Evolutionary conservation across 1,140 invertebrate genomes (phyloP).

Genomic region (Zaprionus capensis): DNA sequence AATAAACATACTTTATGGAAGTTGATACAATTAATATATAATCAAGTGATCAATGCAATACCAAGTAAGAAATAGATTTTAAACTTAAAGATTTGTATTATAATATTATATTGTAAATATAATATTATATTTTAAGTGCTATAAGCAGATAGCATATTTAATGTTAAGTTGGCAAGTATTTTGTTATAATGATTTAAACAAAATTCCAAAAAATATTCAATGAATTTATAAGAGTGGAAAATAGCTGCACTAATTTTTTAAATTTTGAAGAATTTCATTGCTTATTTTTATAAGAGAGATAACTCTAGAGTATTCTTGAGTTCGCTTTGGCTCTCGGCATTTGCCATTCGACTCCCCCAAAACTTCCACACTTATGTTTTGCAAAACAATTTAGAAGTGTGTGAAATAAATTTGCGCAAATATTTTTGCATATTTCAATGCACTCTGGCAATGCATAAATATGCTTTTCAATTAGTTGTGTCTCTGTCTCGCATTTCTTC

Average conservation of each 20-base stretch:
- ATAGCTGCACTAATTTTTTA: neutral
- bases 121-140: neutral
- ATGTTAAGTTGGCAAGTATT: too few species aligned
- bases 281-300: neutral
- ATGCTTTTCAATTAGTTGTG: slow-evolving; percentile 6
- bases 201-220: too few species aligned
- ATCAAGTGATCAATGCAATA: too few species aligned
- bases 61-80: neutral
- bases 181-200: too few species aligned
- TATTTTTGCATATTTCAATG: slow-evolving; percentile 1
- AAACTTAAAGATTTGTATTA: too few species aligned
- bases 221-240: neutral
- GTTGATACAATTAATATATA: too few species aligned
- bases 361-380: neutral
- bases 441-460: neutral
- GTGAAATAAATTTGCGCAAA: slow-evolving; percentile 9
- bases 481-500: neutral
- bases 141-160: neutral
- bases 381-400: slow-evolving; percentile 4
- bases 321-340: neutral
- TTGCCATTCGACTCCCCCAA: neutral
- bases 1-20: too few species aligned
- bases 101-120: too few species aligned
- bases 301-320: neutral
- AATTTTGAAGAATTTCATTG: neutral